phyloP scores from a whole-genome alignment of 2,888 invertebrate genomes.

The Drosophila fungiperda region DNA sequence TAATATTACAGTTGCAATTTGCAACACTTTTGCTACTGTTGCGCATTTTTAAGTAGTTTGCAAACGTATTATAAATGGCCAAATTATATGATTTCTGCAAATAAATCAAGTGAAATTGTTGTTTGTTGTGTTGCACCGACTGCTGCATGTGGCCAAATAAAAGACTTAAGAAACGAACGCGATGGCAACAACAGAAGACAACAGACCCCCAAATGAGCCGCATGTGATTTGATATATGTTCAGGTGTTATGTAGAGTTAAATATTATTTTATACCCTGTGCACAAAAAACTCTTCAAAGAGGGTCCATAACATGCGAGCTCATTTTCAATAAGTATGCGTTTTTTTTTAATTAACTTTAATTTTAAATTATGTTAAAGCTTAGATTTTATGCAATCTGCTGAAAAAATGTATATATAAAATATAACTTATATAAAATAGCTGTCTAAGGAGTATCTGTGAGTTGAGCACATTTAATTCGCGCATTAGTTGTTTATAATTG shows the following conservation, averaged over 20 bases:
- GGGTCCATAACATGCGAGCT: background rate
- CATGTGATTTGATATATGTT: slow-evolving; percentile 1
- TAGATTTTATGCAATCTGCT: background rate
- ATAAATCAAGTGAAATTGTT: slow-evolving; percentile 58
- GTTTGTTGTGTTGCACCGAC: slow-evolving; percentile 10
- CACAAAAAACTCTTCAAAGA: no score
- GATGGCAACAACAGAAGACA: slow-evolving; percentile 26
- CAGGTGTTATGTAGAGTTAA: slow-evolving; percentile 4
- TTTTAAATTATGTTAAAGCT: background rate
- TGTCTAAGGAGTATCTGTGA: background rate
- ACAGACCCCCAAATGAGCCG: slow-evolving; percentile 18
- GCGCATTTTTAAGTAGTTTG: slow-evolving; percentile 34
- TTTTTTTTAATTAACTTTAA: background rate
- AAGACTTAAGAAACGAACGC: slow-evolving; percentile 76
- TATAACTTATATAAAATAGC: background rate
- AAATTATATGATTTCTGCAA: slow-evolving; percentile 61
- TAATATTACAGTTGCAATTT: slow-evolving; percentile 40
- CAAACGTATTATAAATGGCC: slow-evolving; percentile 50
- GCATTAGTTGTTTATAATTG: slow-evolving; percentile 18
- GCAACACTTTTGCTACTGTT: slow-evolving; percentile 10
- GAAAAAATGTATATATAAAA: background rate
- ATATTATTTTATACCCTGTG: slow-evolving; percentile 26
- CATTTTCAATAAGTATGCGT: background rate
- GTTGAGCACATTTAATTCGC: background rate
- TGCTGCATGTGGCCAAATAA: slow-evolving; percentile 58